Evolutionary conservation across 2,113 vertebrate genomes (phyloP).

Genomic region (Craseonycteris thonglongyai): DNA sequence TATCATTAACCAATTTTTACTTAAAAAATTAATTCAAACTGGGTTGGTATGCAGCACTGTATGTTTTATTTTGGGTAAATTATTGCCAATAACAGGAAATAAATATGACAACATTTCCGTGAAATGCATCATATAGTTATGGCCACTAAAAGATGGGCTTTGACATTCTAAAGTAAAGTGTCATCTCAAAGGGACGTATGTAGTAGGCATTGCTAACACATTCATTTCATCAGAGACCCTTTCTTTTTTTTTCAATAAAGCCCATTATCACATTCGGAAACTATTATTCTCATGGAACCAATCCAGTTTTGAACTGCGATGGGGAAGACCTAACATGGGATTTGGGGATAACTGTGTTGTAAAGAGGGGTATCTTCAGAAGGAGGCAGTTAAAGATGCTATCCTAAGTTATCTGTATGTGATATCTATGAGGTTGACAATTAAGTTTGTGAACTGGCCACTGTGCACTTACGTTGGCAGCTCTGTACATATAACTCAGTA

Average conservation of each 20-base stretch:
- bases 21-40: neutral
- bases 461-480: too few species aligned
- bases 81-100: neutral
- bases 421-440: too few species aligned
- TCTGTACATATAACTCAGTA: too few species aligned
- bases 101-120: neutral
- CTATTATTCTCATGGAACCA: neutral
- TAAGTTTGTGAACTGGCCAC: too few species aligned
- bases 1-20: conserved; percentile 3
- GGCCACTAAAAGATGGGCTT: neutral
- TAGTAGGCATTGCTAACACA: neutral
- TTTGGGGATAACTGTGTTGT: neutral
- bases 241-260: neutral
- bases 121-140: neutral
- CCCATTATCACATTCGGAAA: neutral
- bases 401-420: neutral
- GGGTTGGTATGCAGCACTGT: neutral
- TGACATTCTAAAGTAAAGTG: too few species aligned
- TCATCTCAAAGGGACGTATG: neutral
- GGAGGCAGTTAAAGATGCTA: neutral
- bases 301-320: neutral
- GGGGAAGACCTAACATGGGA: neutral
- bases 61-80: neutral
- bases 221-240: neutral
- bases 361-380: neutral